These are phyloP conservation scores for Anoplophora glabripennis DNA, from an alignment of 1,140 invertebrate genomes.

Conservation along the genomic window DNA sequence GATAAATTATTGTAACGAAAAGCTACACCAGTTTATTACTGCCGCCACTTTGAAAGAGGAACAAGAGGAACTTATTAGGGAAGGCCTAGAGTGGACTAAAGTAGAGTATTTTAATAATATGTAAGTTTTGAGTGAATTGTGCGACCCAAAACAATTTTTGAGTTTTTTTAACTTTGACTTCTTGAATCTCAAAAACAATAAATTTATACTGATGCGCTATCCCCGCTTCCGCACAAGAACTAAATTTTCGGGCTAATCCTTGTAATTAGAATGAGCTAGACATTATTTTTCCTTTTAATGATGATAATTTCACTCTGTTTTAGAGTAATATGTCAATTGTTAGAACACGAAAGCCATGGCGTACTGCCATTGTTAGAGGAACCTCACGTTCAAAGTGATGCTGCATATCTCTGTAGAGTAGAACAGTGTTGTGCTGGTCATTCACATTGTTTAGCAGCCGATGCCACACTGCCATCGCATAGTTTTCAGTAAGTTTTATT, in stretches of 20 bases:
- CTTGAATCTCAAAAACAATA: too few species aligned
- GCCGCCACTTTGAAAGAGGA: conserved; percentile 69
- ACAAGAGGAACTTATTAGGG: conserved; percentile 81
- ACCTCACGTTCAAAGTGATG: conserved; percentile 68
- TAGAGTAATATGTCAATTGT: conserved; percentile 48
- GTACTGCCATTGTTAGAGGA: conserved; percentile 71
- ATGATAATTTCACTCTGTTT: too few species aligned
- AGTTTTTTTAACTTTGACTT: too few species aligned
- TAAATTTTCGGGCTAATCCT: background rate
- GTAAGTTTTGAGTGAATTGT: conserved; percentile 36
- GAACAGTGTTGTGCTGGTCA: conserved; percentile 64
- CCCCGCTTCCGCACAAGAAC: background rate
- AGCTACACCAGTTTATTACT: conserved; percentile 75
- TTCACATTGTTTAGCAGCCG: conserved; percentile 56
- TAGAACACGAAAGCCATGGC: conserved; percentile 54
- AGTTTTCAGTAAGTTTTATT: conserved; percentile 47
- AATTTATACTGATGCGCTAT: conserved; percentile 45
- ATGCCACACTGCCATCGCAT: conserved; percentile 43
- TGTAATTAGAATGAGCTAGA: background rate
- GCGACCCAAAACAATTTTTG: too few species aligned
- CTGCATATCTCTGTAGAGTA: conserved; percentile 70
- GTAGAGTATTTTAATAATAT: conserved; percentile 69
- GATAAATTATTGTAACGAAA: conserved; percentile 90
- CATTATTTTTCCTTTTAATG: background rate
- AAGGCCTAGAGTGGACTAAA: conserved; percentile 69